Conservation (phyloP, 1,140 invertebrate genomes). For the Drosophila kohkoa region DNA sequence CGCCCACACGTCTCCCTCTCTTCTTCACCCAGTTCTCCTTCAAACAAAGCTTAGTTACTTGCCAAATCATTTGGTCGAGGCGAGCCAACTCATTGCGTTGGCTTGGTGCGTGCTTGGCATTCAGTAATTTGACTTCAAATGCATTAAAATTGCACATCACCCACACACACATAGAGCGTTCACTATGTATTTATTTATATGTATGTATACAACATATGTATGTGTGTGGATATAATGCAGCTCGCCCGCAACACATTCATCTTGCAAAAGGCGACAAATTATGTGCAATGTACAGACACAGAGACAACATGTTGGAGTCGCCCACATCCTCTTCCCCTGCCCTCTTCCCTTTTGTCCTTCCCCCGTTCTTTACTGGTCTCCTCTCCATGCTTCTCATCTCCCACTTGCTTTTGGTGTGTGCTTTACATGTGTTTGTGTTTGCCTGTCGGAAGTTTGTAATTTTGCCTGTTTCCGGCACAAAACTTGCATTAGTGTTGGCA, state of each 20-base stretch:
- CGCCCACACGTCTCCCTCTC: neutral
- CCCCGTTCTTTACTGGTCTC: neutral
- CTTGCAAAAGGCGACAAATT: slow-evolving; percentile 83
- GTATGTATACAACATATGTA: neutral
- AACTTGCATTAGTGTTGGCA: slow-evolving; percentile 75
- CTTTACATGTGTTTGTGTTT: slow-evolving; percentile 69
- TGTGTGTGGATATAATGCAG: slow-evolving; percentile 64
- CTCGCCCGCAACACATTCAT: slow-evolving; percentile 77
- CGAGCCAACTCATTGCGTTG: slow-evolving; percentile 49
- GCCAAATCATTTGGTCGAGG: slow-evolving; percentile 62
- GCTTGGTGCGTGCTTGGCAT: slow-evolving; percentile 73
- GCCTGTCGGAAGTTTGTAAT: slow-evolving; percentile 84
- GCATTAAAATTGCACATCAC: slow-evolving; percentile 71
- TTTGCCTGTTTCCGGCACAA: slow-evolving; percentile 83
- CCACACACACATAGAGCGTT: slow-evolving; percentile 11
- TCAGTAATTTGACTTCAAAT: slow-evolving; percentile 79
- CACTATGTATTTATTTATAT: neutral
- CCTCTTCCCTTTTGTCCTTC: neutral
- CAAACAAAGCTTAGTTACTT: slow-evolving; percentile 35
- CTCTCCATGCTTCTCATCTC: neutral
- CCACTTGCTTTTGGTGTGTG: slow-evolving; percentile 49
- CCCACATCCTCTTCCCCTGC: slow-evolving; percentile 9
- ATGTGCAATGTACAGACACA: slow-evolving; percentile 76
- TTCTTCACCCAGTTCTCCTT: neutral
- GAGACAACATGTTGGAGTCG: slow-evolving; percentile 62